phyloP scores from a whole-genome alignment of 2,888 invertebrate species.

The Drosophila sordidapex region DNA sequence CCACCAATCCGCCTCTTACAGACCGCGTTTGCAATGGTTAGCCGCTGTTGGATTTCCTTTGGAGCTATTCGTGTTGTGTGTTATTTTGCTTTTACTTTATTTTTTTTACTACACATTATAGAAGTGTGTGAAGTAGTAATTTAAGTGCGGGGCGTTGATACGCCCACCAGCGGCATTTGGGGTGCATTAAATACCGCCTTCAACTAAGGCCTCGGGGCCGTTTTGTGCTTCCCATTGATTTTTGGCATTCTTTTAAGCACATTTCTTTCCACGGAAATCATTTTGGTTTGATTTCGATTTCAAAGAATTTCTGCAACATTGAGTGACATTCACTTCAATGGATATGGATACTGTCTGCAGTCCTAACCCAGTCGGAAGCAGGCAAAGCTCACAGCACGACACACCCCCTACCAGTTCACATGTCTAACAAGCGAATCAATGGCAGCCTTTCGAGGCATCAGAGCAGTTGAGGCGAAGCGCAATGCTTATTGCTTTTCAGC shows the following conservation, averaged over 20 bases:
- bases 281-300: constrained; percentile 46
- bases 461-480: background rate
- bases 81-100: constrained; percentile 17
- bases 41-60: constrained; percentile 54
- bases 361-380: constrained; percentile 32
- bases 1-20: background rate
- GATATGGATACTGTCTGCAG: constrained; percentile 23
- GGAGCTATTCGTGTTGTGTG: constrained; percentile 49
- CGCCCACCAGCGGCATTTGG: constrained; percentile 66
- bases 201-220: constrained; percentile 26
- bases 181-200: constrained; percentile 71
- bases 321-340: constrained; percentile 52
- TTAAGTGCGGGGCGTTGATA: constrained; percentile 72
- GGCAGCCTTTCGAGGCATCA: background rate
- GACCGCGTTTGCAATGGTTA: background rate
- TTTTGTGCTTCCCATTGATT: constrained; percentile 63
- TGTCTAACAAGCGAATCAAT: constrained; percentile 6
- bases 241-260: constrained; percentile 68
- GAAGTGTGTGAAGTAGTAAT: constrained; percentile 81
- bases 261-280: constrained; percentile 51
- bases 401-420: background rate
- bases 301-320: constrained; percentile 47
- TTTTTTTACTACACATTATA: constrained; percentile 68
- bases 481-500: constrained; percentile 38
- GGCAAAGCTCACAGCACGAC: constrained; percentile 36